These are phyloP conservation scores for Musca domestica DNA, from an alignment of 1,140 invertebrate genomes.

Conservation along the genomic window DNA sequence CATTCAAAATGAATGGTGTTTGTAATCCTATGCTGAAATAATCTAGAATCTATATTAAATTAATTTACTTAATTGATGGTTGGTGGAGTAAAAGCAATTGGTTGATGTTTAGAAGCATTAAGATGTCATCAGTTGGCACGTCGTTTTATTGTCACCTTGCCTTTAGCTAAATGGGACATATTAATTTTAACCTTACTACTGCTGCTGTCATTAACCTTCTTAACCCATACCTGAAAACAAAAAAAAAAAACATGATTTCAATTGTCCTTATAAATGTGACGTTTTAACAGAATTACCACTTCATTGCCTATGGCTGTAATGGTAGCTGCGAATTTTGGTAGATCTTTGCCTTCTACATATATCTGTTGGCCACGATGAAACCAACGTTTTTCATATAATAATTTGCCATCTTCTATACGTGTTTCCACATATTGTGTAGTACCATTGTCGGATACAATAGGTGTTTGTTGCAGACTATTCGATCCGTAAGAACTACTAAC, in stretches of 20 bases:
- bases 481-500: conserved; percentile 21
- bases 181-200: conserved; percentile 76
- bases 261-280: conserved; percentile 3
- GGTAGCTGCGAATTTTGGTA: conserved; percentile 76
- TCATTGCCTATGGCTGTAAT: conserved; percentile 87
- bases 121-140: conserved; percentile 64
- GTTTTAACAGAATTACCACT: conserved; percentile 62
- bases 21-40: too few relatives aligned
- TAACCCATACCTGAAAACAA: conserved; percentile 80
- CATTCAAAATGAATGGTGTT: too few relatives aligned
- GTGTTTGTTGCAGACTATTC: conserved; percentile 32
- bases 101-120: neutral
- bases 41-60: neutral
- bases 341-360: conserved; percentile 85
- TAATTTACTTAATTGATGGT: conserved; percentile 5
- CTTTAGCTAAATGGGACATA: conserved; percentile 77
- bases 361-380: conserved; percentile 91
- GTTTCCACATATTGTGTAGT: conserved; percentile 65
- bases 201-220: conserved; percentile 73
- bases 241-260: conserved; percentile 6
- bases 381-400: conserved; percentile 92
- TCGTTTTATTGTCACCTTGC: conserved; percentile 84
- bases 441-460: conserved; percentile 36
- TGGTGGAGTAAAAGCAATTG: neutral
- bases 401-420: conserved; percentile 90